Percentiles rank a stretch among this genome's conserved stretches.
phyloP scores from a whole-genome alignment of 2,888 invertebrate species.

The Acronicta aceris region DNA sequence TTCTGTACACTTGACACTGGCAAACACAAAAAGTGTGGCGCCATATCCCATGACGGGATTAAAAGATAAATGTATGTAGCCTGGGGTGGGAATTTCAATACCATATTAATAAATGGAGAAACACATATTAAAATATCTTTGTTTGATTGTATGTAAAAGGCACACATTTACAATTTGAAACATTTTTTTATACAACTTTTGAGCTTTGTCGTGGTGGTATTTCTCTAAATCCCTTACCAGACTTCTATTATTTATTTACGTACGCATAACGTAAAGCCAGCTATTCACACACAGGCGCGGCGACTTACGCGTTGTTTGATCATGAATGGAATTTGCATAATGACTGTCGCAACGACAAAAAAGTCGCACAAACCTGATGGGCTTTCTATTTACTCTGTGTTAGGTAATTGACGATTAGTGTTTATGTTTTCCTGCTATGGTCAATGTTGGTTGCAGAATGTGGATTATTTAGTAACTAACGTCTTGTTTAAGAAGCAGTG shows the following conservation, averaged over 20 bases:
- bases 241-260: background rate
- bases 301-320: conserved; percentile 33
- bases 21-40: too few species aligned
- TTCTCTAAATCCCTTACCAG: background rate
- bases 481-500: background rate
- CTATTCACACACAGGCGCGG: conserved; percentile 41
- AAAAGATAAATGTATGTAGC: too few species aligned
- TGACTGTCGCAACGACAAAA: conserved; percentile 46
- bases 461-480: conserved; percentile 2
- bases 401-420: conserved; percentile 39
- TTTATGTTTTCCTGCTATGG: conserved; percentile 28
- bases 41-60: too few species aligned
- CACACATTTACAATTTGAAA: too few species aligned
- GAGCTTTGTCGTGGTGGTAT: too few species aligned
- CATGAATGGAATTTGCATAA: conserved; percentile 57
- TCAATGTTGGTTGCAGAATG: conserved; percentile 26
- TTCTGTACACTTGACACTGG: too few species aligned
- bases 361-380: conserved; percentile 43
- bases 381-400: conserved; percentile 58
- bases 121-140: too few species aligned
- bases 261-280: conserved; percentile 24
- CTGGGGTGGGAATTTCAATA: too few species aligned
- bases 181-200: too few species aligned
- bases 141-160: too few species aligned
- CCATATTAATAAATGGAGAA: too few species aligned